These are phyloP conservation scores for Penaeus monodon DNA, from an alignment of 2,888 invertebrate species.

Conservation along the genomic window DNA sequence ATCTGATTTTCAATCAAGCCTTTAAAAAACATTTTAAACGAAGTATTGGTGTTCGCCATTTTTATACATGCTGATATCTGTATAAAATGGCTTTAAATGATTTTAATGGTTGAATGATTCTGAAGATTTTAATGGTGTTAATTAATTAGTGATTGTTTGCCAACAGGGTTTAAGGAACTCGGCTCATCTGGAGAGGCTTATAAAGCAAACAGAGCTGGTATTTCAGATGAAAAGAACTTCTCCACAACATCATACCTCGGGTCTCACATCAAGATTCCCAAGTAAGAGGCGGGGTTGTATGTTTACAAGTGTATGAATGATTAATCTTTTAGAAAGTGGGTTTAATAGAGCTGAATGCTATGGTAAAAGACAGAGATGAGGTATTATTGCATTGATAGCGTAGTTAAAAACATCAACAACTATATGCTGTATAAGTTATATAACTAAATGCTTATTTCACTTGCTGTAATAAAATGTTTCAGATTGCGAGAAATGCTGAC, in stretches of 20 bases:
- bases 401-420: background rate
- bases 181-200: slow-evolving; percentile 74
- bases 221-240: slow-evolving; percentile 64
- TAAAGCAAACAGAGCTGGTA: slow-evolving; percentile 72
- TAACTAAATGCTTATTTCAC: background rate
- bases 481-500: slow-evolving; percentile 32
- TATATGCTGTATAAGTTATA: background rate
- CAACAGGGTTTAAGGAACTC: slow-evolving; percentile 72
- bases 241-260: slow-evolving; percentile 50
- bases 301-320: too few relatives aligned
- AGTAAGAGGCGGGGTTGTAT: background rate
- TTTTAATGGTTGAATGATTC: too few relatives aligned
- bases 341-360: background rate
- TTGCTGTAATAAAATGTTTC: background rate
- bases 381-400: too few relatives aligned
- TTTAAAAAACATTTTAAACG: too few relatives aligned
- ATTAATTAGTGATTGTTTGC: background rate
- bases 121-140: background rate
- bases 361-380: background rate
- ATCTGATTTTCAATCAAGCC: background rate
- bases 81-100: too few relatives aligned
- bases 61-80: too few relatives aligned
- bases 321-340: slow-evolving; percentile 4
- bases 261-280: slow-evolving; percentile 30
- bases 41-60: too few relatives aligned